Conservation (phyloP, 2,797 vertebrate genomes). For the Tadarida brasiliensis region DNA sequence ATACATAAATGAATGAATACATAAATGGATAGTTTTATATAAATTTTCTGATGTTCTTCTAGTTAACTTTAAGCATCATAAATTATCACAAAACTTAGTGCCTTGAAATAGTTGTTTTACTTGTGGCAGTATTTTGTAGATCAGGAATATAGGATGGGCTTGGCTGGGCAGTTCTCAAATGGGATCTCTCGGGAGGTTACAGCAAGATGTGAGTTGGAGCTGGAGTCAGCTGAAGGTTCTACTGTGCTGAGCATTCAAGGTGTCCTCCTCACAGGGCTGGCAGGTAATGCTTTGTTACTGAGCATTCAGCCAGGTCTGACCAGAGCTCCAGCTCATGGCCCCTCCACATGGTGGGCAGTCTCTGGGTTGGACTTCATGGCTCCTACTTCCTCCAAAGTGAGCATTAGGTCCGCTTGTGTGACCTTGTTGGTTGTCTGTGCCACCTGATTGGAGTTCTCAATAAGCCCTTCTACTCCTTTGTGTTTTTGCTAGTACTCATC, state of each 20-base stretch:
- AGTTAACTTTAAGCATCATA: not conserved
- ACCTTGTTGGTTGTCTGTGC: constrained; percentile 94
- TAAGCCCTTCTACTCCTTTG: constrained; percentile 93
- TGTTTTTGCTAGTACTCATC: constrained; percentile 85
- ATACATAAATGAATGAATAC: not conserved
- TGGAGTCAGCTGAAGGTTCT: not conserved
- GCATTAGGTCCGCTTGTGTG: constrained; percentile 91
- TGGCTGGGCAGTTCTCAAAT: not conserved
- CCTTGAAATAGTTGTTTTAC: not conserved
- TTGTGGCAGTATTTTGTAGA: not conserved
- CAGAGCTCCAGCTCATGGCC: not conserved
- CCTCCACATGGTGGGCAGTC: not conserved
- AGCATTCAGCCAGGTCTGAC: not conserved
- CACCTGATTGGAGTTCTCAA: constrained; percentile 94
- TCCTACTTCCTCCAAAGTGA: not conserved
- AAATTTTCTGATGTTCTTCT: constrained; percentile 7
- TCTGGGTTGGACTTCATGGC: not conserved
- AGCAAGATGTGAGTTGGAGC: not conserved
- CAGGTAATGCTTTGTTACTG: not conserved
- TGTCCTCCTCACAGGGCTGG: too few relatives aligned
- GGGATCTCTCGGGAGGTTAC: not conserved
- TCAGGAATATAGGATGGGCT: rapidly evolving
- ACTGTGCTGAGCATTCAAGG: too few relatives aligned
- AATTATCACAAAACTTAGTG: not conserved
- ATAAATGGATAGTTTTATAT: not conserved